phyloP scores from a whole-genome alignment of 2,113 vertebrate genomes.

The Upupa epops region DNA sequence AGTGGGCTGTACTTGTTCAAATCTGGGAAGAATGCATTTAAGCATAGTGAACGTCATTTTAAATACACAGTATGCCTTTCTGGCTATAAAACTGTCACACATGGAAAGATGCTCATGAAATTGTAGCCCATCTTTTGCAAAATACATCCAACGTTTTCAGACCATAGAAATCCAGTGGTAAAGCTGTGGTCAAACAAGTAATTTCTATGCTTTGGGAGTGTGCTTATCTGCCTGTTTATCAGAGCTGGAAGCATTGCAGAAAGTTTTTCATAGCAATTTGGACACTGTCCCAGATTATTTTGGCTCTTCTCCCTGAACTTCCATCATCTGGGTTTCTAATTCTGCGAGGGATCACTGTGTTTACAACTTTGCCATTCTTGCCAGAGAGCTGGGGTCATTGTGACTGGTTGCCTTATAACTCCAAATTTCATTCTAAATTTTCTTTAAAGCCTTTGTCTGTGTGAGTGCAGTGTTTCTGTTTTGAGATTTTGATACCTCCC shows the following conservation, averaged over 20 bases:
- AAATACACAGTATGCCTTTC: not conserved
- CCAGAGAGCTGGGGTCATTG: not conserved
- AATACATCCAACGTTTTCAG: not conserved
- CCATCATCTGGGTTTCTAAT: constrained; percentile 53
- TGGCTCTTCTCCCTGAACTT: constrained; percentile 22
- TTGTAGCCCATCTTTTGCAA: not conserved
- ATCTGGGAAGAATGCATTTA: not conserved
- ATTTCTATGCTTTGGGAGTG: not conserved
- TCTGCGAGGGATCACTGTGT: constrained; percentile 20
- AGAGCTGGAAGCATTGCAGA: constrained; percentile 20
- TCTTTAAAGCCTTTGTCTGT: constrained; percentile 16
- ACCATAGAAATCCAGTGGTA: not conserved
- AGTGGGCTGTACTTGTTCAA: not conserved
- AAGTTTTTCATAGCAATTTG: constrained; percentile 49
- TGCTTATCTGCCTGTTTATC: constrained; percentile 49
- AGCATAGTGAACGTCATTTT: not conserved
- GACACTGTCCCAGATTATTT: constrained; percentile 20
- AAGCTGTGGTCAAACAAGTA: not conserved
- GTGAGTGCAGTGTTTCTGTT: not conserved
- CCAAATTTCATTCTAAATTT: not conserved
- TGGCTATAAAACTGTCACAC: not conserved
- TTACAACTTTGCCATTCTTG: constrained; percentile 43
- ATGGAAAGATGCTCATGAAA: not conserved
- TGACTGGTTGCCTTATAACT: constrained; percentile 27
- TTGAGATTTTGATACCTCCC: constrained; percentile 41